Evolutionary conservation across 2,888 invertebrate species (phyloP).

Genomic region (Notodonta ziczac): DNA sequence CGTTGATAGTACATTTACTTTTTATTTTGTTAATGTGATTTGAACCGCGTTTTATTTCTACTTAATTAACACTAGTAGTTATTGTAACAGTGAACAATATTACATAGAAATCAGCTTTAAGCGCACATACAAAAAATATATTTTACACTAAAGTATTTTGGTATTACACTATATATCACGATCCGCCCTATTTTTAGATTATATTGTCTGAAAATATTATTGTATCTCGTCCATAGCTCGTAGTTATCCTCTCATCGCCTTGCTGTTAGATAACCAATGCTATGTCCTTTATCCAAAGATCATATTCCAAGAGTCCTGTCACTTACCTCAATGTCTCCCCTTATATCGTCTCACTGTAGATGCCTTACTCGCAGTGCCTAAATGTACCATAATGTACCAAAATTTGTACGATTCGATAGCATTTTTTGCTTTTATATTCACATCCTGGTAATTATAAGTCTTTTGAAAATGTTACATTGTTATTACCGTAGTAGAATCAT

Average conservation of each 20-base stretch:
- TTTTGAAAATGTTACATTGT: slow-evolving; percentile 60
- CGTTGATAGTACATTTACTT: slow-evolving; percentile 62
- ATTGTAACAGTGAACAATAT: slow-evolving; percentile 48
- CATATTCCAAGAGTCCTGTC: not conserved
- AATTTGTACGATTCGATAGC: slow-evolving; percentile 75
- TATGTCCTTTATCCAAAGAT: not conserved
- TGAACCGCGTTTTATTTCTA: slow-evolving; percentile 62
- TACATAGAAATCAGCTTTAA: slow-evolving; percentile 67
- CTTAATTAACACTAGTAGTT: slow-evolving; percentile 43
- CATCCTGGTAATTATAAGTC: slow-evolving; percentile 71
- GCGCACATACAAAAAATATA: slow-evolving; percentile 62
- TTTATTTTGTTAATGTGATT: slow-evolving; percentile 82
- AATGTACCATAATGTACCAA: slow-evolving; percentile 81
- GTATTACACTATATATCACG: slow-evolving; percentile 71
- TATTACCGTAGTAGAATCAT: slow-evolving; percentile 49
- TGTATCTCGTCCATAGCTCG: slow-evolving; percentile 42
- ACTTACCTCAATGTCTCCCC: slow-evolving; percentile 29
- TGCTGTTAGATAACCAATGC: not conserved
- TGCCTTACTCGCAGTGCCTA: slow-evolving; percentile 95
- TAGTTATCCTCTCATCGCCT: slow-evolving; percentile 15
- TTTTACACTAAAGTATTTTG: slow-evolving; percentile 65
- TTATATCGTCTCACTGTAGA: slow-evolving; percentile 90
- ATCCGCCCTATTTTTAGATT: slow-evolving; percentile 78
- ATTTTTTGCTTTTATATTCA: slow-evolving; percentile 73
- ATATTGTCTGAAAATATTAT: slow-evolving; percentile 48